Evolutionary conservation across 2,113 vertebrate species (phyloP).

Genomic region (Gadus macrocephalus): DNA sequence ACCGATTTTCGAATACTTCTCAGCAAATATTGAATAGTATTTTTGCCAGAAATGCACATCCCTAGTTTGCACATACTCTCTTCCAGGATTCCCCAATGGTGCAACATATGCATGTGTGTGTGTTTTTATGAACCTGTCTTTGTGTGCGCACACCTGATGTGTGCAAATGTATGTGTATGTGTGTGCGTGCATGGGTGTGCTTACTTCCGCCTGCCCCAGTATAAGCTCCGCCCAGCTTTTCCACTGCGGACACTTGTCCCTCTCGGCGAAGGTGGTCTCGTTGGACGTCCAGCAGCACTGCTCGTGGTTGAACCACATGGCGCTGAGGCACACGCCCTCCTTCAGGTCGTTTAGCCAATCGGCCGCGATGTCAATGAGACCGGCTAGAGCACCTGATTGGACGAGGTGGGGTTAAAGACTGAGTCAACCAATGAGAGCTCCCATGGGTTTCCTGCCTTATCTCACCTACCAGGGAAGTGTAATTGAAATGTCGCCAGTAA

Average conservation of each 20-base stretch:
- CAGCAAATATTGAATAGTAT: too few relatives aligned
- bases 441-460: not conserved
- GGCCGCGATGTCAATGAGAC: slow-evolving; percentile 91
- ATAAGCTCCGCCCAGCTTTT: slow-evolving; percentile 91
- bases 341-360: slow-evolving; percentile 97
- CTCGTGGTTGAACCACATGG: slow-evolving; percentile 94
- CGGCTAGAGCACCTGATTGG: slow-evolving; percentile 83
- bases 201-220: slow-evolving; percentile 76
- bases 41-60: too few relatives aligned
- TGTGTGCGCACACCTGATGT: too few relatives aligned
- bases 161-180: not conserved
- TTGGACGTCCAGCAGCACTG: slow-evolving; percentile 95
- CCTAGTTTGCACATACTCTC: too few relatives aligned
- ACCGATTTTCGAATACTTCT: too few relatives aligned
- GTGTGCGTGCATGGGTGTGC: slow-evolving; percentile 7
- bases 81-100: too few relatives aligned
- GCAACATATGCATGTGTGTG: too few relatives aligned
- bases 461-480: too few relatives aligned
- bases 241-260: slow-evolving; percentile 91
- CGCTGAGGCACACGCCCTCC: slow-evolving; percentile 83
- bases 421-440: not conserved
- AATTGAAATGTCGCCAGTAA: too few relatives aligned
- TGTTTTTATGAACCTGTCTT: too few relatives aligned
- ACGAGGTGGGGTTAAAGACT: not conserved
- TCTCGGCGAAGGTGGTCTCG: slow-evolving; percentile 82